Evolutionary conservation across 2,888 invertebrate genomes (phyloP).

Genomic region (Protodeltote pygarga): DNA sequence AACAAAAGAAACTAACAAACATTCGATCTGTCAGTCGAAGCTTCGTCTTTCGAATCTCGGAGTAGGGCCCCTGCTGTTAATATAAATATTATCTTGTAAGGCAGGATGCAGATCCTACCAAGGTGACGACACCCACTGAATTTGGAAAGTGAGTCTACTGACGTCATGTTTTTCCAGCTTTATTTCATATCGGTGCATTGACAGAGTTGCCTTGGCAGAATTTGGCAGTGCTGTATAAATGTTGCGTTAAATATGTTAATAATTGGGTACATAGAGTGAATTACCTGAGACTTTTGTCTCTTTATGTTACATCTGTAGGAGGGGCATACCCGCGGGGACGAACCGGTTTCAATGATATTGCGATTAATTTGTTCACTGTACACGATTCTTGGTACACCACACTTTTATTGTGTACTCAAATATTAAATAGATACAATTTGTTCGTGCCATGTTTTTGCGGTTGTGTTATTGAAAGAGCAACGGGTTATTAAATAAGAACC

Average conservation of each 20-base stretch:
- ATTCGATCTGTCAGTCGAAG: too few species aligned
- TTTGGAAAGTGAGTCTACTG: background rate
- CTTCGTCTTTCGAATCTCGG: too few species aligned
- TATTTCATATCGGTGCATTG: conserved; percentile 19
- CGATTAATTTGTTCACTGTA: conserved; percentile 21
- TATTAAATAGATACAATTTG: conserved; percentile 3
- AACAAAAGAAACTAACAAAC: too few species aligned
- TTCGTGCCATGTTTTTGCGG: background rate
- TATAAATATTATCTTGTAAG: too few species aligned
- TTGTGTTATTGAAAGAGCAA: background rate
- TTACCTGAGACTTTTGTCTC: conserved; percentile 26
- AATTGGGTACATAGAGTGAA: conserved; percentile 33
- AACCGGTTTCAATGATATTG: conserved; percentile 34
- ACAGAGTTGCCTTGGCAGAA: conserved; percentile 36
- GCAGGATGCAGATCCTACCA: background rate
- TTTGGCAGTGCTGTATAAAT: conserved; percentile 15
- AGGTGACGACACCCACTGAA: background rate
- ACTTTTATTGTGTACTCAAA: conserved; percentile 6
- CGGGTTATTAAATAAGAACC: background rate
- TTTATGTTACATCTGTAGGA: conserved; percentile 16
- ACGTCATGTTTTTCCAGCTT: conserved; percentile 6
- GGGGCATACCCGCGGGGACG: conserved; percentile 48
- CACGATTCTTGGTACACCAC: conserved; percentile 12
- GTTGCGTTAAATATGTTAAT: conserved; percentile 38
- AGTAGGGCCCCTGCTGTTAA: too few species aligned